phyloP scores from a whole-genome alignment of 53 echinoderm and acorn worm genomes.

The Paracentrotus lividus region DNA sequence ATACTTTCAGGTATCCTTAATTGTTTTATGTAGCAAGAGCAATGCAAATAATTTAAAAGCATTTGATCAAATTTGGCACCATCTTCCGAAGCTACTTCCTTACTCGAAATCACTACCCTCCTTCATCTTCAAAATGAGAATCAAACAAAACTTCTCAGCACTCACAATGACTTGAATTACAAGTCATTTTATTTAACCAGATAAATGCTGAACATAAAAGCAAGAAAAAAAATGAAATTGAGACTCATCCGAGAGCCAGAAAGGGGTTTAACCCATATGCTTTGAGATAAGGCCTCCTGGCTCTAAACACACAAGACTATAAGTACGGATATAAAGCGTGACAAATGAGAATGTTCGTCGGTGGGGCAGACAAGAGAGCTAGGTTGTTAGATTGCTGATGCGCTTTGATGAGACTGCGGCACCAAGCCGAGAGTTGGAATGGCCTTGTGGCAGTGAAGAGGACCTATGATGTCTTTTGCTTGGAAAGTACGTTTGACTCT shows the following conservation, averaged over 20 bases:
- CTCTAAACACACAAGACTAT: no score
- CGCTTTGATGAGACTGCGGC: not conserved
- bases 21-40: no score
- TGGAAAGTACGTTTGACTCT: constrained; percentile 8
- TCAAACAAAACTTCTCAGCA: not conserved
- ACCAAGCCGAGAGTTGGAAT: not conserved
- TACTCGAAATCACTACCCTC: no score
- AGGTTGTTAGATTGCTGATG: constrained; percentile 2
- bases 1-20: no score
- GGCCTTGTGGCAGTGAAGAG: constrained; percentile 29
- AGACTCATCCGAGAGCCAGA: not conserved
- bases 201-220: not conserved
- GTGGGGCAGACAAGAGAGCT: not conserved
- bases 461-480: not conserved
- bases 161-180: not conserved
- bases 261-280: not conserved
- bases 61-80: no score
- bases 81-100: no score
- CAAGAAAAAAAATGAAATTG: not conserved
- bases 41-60: no score
- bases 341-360: not conserved
- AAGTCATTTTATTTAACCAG: not conserved
- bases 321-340: not conserved
- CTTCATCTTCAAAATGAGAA: no score
- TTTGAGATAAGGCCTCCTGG: not conserved